These are phyloP conservation scores for Ornithorhynchus anatinus DNA, from an alignment of 2,113 vertebrate species.

Conservation along the genomic window DNA sequence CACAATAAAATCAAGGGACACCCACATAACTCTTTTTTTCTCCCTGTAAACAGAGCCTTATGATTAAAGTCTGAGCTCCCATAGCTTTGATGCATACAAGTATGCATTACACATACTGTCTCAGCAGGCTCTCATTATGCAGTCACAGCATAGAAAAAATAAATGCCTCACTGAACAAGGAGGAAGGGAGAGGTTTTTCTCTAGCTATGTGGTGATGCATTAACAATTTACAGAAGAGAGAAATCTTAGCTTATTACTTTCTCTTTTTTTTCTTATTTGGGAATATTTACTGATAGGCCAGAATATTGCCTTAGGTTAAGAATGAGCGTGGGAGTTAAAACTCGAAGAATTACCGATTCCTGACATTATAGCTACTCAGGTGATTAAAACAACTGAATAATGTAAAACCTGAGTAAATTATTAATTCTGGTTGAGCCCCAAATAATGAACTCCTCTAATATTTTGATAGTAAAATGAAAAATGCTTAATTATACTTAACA, in stretches of 20 bases:
- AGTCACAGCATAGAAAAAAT: slow-evolving; percentile 59
- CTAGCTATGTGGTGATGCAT: slow-evolving; percentile 34
- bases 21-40: slow-evolving; percentile 27
- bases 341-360: slow-evolving; percentile 4
- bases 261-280: slow-evolving; percentile 13
- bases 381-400: slow-evolving; percentile 34
- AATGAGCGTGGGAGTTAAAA: slow-evolving; percentile 6
- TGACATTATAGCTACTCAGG: neutral
- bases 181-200: slow-evolving; percentile 53
- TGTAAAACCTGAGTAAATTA: slow-evolving; percentile 53
- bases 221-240: slow-evolving; percentile 37
- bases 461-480: slow-evolving; percentile 40
- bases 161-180: slow-evolving; percentile 52
- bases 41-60: slow-evolving; percentile 42
- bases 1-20: slow-evolving; percentile 26
- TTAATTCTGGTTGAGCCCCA: slow-evolving; percentile 50
- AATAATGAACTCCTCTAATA: slow-evolving; percentile 43
- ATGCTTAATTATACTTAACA: slow-evolving; percentile 30
- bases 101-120: slow-evolving; percentile 40
- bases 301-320: slow-evolving; percentile 18
- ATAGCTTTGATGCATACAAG: slow-evolving; percentile 52
- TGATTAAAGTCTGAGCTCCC: slow-evolving; percentile 62
- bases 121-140: slow-evolving; percentile 60
- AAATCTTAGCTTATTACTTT: slow-evolving; percentile 1
- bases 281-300: slow-evolving; percentile 8